These are phyloP conservation scores for Plutomurus gul DNA, from an alignment of 1,140 invertebrate species.

Conservation along the genomic window DNA sequence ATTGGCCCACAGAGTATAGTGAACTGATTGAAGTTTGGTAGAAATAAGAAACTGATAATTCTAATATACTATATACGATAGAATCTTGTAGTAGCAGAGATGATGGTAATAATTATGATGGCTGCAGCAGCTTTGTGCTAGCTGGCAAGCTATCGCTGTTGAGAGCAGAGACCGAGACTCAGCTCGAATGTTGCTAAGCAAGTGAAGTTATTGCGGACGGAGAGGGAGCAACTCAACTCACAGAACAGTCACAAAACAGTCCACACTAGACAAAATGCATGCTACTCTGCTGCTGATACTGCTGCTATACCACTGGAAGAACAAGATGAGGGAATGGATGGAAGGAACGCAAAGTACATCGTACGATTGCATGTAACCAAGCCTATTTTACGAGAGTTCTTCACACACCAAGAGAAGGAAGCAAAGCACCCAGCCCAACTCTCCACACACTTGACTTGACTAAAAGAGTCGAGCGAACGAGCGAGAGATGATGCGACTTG, in stretches of 20 bases:
- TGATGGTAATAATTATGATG: neutral
- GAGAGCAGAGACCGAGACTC: conserved; percentile 20
- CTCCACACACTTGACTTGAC: neutral
- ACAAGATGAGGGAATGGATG: conserved; percentile 22
- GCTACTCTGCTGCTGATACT: neutral
- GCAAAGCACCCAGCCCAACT: neutral
- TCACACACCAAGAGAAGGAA: neutral
- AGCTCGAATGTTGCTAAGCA: conserved; percentile 39
- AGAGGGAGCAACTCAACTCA: conserved; percentile 32
- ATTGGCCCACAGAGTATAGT: neutral
- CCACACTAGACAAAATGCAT: neutral
- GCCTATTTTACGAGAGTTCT: neutral
- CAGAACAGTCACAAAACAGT: neutral
- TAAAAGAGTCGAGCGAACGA: neutral
- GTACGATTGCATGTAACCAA: neutral
- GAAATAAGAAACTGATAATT: neutral
- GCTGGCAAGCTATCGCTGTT: conserved; percentile 10
- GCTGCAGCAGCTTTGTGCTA: conserved; percentile 8
- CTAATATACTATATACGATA: no score
- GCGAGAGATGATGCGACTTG: neutral
- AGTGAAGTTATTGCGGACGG: conserved; percentile 29
- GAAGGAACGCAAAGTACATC: neutral
- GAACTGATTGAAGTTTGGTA: neutral
- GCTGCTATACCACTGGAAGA: conserved; percentile 2
- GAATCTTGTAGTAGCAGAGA: no score